Percentiles rank a stretch among this genome's conserved stretches.
Conservation (phyloP, 2,888 invertebrate genomes). For the Marasmarcha lunaedactyla region DNA sequence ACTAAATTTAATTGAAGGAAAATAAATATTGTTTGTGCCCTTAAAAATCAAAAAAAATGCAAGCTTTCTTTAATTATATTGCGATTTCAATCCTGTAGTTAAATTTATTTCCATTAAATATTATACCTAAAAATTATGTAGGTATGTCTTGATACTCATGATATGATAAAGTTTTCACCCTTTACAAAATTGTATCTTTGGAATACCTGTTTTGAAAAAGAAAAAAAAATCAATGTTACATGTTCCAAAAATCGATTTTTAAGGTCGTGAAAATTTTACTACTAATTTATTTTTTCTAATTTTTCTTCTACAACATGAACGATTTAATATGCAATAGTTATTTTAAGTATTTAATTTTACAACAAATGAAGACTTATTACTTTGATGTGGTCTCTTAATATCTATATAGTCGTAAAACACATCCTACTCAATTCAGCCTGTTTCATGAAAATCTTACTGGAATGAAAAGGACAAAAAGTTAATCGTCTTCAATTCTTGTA, state of each 20-base stretch:
- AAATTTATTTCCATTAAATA: background rate
- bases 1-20: too few species aligned
- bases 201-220: background rate
- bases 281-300: slow-evolving; percentile 32
- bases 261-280: slow-evolving; percentile 17
- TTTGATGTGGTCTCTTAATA: too few species aligned
- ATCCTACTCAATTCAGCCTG: too few species aligned
- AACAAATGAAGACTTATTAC: background rate
- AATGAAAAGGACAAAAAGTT: too few species aligned
- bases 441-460: too few species aligned
- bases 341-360: slow-evolving; percentile 1
- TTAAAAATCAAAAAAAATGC: too few species aligned
- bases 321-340: slow-evolving; percentile 38
- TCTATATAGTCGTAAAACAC: too few species aligned
- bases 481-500: background rate
- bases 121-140: slow-evolving; percentile 18
- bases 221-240: slow-evolving; percentile 3
- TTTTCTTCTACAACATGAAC: slow-evolving; percentile 66
- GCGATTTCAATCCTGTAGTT: too few species aligned
- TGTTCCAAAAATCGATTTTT: slow-evolving; percentile 7
- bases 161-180: slow-evolving; percentile 56
- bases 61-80: too few species aligned
- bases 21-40: too few species aligned
- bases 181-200: slow-evolving; percentile 14
- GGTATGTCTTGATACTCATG: slow-evolving; percentile 56